Evolutionary conservation across 2,113 vertebrate genomes (phyloP), one percentile per base, ranked within the genome.

Genomic region (Epinephelus moara): DNA sequence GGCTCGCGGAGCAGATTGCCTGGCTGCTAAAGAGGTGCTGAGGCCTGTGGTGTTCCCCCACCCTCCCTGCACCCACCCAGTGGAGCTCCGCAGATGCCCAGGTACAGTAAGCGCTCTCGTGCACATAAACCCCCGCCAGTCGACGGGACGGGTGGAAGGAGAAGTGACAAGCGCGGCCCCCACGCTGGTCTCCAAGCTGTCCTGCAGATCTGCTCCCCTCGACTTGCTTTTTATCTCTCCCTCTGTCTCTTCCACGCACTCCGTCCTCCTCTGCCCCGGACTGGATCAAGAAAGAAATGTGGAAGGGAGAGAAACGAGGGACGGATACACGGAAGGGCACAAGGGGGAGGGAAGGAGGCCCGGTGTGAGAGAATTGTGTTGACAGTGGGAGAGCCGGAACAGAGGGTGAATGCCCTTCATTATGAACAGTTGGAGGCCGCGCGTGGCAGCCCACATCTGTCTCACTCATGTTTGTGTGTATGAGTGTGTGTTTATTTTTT

Each of bases 141-240:
- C 74, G 81, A 87, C 69, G 27, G 81, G 75, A 77, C 52, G 88
- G 92, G 91, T 83, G 91, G 88, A 86, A 87, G 88, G 85, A 92
- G 91, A 90, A 88, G 91, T 90, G 94, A 94, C 91, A 93, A 92
- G 87, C 92, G 18, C n/a, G 89, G 89, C 88, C 68, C 68, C 27
- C 95, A 91, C 85, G 94, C 94, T 95, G 95, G 63, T 95, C 91
- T 88, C 86, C 95, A 95, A 95, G 95, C 95, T 96, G 95, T 95
- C 93, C 88, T 59, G 85, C 84, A 90, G 92, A 92, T 95, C 91
- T 87, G 91, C 88, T 89, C 78, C 82, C 72, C 53, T 63, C 33
- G 2, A 12, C 73, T 42, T 49, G 33, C 50, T 64, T 55, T 73
- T 37, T n/a, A 4, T 50, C 59, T 67, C 45, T 61, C 68, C 56